A percentile compares a stretch with the other conserved stretches of the same genome.
These are phyloP conservation scores for Phenganax marumi DNA, from an alignment of 92 coral and sea anemone genomes.

Conservation along the genomic window DNA sequence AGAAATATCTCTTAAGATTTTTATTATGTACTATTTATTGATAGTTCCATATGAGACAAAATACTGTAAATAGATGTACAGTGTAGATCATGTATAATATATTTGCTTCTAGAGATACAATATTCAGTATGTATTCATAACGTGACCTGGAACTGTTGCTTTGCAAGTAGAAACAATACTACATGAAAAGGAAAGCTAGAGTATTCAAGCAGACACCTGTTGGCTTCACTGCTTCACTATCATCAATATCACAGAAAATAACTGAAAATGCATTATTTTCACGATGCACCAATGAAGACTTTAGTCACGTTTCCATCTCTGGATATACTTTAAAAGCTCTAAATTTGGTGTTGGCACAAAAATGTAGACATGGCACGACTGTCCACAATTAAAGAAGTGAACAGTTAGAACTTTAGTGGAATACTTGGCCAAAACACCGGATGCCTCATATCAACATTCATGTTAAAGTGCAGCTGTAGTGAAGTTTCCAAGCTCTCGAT, in stretches of 20 bases:
- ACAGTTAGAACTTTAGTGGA: conserved; percentile 75
- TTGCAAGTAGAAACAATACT: neutral
- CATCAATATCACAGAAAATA: no score
- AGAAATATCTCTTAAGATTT: neutral
- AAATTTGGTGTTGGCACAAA: neutral
- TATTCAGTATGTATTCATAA: neutral
- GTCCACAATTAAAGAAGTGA: neutral
- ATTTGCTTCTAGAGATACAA: neutral
- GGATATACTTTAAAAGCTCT: neutral
- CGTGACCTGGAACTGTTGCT: neutral
- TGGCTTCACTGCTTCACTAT: no score
- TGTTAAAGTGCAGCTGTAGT: conserved; percentile 81
- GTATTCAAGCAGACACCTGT: neutral
- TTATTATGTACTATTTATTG: conserved; percentile 22
- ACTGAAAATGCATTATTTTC: no score
- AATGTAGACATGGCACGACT: neutral
- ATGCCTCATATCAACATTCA: conserved; percentile 74
- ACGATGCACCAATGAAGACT: no score
- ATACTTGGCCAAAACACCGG: conserved; percentile 98
- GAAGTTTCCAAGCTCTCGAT: conserved; percentile 87
- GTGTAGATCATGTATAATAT: no score
- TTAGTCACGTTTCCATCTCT: no score
- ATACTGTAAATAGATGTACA: no score
- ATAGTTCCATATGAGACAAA: neutral
- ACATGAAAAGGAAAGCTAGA: neutral